Evolutionary conservation across 2,113 vertebrate species (phyloP).

Genomic region (Narcine bancroftii): DNA sequence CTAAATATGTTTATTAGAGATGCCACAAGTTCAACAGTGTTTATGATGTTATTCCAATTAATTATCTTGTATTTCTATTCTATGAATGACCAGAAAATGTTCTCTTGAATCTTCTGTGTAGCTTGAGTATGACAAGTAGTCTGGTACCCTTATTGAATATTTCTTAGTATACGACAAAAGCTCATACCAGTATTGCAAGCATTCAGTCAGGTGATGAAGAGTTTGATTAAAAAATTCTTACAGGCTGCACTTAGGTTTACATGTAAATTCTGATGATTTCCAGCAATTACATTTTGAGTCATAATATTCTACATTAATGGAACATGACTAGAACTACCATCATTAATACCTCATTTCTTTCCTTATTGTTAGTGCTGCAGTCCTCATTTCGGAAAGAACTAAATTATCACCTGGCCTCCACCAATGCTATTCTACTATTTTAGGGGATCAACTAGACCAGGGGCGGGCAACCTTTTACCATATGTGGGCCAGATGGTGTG

Average conservation of each 20-base stretch:
- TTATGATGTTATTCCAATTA: neutral
- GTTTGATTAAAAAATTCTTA: neutral
- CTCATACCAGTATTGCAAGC: neutral
- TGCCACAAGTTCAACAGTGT: neutral
- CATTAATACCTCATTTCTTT: neutral
- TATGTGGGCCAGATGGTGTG: no score
- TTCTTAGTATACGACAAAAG: neutral
- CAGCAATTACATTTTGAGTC: conserved; percentile 53
- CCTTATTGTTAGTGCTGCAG: neutral
- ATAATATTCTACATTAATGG: neutral
- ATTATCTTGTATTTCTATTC: neutral
- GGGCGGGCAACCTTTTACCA: no score
- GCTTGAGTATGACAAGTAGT: neutral
- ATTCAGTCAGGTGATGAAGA: neutral
- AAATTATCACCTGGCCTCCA: neutral
- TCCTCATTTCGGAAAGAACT: neutral
- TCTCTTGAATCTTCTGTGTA: neutral
- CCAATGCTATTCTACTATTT: neutral
- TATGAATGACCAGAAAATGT: neutral
- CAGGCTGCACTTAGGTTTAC: neutral
- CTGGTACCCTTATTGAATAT: neutral
- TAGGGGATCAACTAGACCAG: no score
- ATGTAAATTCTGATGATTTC: conserved; percentile 36
- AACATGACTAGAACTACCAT: neutral
- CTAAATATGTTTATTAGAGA: neutral